Base-by-base conservation (phyloP, 2,797 vertebrate genomes). In the Podarcis siculus region DNA sequence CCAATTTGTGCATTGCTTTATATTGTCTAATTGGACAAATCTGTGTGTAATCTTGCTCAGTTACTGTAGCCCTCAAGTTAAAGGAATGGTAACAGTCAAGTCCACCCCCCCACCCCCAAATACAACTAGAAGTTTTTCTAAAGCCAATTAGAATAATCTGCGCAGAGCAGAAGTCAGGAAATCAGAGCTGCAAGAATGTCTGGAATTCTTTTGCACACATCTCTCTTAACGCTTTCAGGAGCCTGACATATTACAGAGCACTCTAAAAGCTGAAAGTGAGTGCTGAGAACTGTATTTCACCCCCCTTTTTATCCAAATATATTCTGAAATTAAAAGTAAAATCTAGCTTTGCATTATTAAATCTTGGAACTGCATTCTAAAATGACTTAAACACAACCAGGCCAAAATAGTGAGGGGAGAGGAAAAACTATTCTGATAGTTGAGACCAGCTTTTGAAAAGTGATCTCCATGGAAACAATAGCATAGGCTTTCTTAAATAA, bases 131-230 rank as follows among this genome's bases (percentile, higher is more conserved):
- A 89, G 0, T 1, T 39, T 90, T 95, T 85, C 88, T 93, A 91
- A 88, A 25, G 64, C 80, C 75, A 91, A 83, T 92, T 89, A 90
- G 69, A 94, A 94, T 85, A 91, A 84, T 91, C 69, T 77, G 67
- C 86, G 76, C 64, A 88, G 92, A 88, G 94, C 85, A 89, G 79
- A 93, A 89, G 90, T 90, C 91, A 90, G 83, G 87, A 96, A 96
- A 91, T 85, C 89, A 91, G 93, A 95, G 87, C 78, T 91, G 21
- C 89, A 94, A 97, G 95, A 96, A 97, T 93, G 83, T 83, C 82
- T 97, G 92, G 91, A 97, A 97, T 97, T 93, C 95, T 67, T 27
- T 95, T 95, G 86, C 93, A 90, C 92, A 91, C 94, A 93, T 95
- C 97, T 95, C 91, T 86, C 93, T 96, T 96, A 94, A 92, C 84